Base-by-base conservation (phyloP, 2,113 vertebrate genomes). In the Rissa tridactyla region DNA sequence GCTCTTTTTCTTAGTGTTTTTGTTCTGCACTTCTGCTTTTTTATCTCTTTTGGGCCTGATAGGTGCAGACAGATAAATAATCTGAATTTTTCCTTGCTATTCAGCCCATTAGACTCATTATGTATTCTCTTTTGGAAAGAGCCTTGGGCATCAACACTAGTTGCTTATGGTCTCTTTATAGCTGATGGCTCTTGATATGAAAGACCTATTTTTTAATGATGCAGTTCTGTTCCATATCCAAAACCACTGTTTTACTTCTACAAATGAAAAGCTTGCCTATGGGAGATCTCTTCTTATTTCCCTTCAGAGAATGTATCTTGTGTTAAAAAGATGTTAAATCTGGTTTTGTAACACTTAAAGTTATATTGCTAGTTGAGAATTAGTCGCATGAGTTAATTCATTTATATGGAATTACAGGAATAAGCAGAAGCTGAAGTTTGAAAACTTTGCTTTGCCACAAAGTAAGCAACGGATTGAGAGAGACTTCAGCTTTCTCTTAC, bases 81-180 rank as follows among this genome's bases (percentile, higher is more conserved):
- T 75, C 14, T 79, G 55, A 91, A 29, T 55, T 96, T 85, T 87
- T 82, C 29, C 52, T 85, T 94, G 70, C 81, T 34, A 38, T 93
- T 93, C 92, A 91, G 65, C 60, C 84, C 57, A 65, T 89, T 96
- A 82, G 52, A 61, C 16, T 94, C 23, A 44, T 92, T 95, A 84
- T 49, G 30, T 68, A 69, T 86, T 92, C 65, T 34, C 23, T 76
- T 88, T 91, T 84, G 60, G 70, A 85, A 94, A 89, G 76, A 61
- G 89, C 95, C 93, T 87, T 89, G 44, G 77, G 94, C 89, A 89
- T 95, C 95, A 96, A 79, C 86, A 69, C 73, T 87, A 61, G 84
- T 95, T 96, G 89, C 73, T 95, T 5, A 0, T 51, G 70, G 77
- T 79, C 65, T 82, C 55, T 81, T 58, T 83, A 54, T 58, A 82